A percentile compares a stretch with the other conserved stretches of the same genome.
phyloP scores from a whole-genome alignment of 2,797 vertebrate genomes.

The Pangasius mekongensis region DNA sequence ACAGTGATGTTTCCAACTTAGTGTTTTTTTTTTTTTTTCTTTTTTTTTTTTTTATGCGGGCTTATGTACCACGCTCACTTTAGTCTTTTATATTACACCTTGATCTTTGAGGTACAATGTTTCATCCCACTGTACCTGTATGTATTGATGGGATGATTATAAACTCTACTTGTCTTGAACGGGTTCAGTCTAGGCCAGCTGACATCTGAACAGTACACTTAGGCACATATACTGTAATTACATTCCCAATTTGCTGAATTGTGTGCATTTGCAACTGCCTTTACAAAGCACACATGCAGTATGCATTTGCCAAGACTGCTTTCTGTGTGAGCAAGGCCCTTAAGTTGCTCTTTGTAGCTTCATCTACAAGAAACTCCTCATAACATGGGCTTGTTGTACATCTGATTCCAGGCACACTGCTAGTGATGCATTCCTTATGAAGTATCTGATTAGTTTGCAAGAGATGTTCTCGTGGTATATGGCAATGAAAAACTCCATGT shows the following conservation, averaged over 20 bases:
- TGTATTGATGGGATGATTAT: neutral
- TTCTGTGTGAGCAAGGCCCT: neutral
- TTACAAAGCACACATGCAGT: slow-evolving; percentile 11
- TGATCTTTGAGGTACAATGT: neutral
- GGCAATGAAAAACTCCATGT: neutral
- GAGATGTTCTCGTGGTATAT: neutral
- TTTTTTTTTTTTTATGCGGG: neutral
- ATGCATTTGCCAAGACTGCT: slow-evolving; percentile 9
- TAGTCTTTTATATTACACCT: neutral
- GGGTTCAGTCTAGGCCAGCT: neutral
- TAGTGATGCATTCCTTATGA: neutral
- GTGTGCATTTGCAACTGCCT: slow-evolving; percentile 6
- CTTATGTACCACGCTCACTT: neutral
- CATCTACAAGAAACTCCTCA: neutral
- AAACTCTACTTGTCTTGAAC: neutral
- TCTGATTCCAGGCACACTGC: neutral
- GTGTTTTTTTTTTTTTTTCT: neutral
- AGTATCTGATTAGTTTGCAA: neutral
- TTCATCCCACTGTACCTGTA: neutral
- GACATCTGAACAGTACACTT: slow-evolving; percentile 8
- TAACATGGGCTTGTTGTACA: neutral
- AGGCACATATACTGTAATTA: slow-evolving; percentile 8
- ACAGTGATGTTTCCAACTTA: neutral
- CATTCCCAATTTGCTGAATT: slow-evolving; percentile 15
- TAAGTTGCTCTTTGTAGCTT: neutral